These are phyloP conservation scores for Carassius gibelio DNA, from an alignment of 2,113 vertebrate genomes.

Conservation along the genomic window DNA sequence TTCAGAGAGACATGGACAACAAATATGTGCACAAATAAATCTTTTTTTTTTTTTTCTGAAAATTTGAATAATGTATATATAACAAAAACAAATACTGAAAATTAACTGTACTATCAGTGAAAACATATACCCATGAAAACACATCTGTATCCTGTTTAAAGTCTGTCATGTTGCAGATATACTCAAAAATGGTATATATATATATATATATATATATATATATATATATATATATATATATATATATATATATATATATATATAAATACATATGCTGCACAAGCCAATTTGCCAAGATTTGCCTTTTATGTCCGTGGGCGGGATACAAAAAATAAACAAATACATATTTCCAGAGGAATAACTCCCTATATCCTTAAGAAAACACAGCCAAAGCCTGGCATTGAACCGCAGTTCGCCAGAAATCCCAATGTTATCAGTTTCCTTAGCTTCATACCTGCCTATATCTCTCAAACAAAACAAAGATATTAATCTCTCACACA, in stretches of 20 bases:
- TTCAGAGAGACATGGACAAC: neutral
- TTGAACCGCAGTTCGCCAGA: neutral
- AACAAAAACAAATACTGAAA: too few relatives aligned
- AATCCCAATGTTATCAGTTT: constrained; percentile 5
- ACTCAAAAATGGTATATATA: neutral
- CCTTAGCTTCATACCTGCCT: neutral
- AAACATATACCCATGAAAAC: neutral
- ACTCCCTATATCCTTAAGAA: neutral
- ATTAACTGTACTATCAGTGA: too few relatives aligned
- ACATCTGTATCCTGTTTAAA: neutral
- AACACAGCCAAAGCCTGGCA: constrained; percentile 8
- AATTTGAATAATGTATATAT: too few relatives aligned
- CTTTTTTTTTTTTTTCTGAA: too few relatives aligned
- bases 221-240: too few relatives aligned
- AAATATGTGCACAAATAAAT: too few relatives aligned
- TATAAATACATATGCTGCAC: neutral
- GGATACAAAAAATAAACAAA: neutral
- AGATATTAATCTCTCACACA: neutral
- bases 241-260: neutral
- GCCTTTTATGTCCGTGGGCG: neutral
- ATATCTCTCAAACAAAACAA: constrained; percentile 18
- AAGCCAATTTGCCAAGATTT: constrained; percentile 5
- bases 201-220: too few relatives aligned
- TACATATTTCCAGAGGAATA: neutral
- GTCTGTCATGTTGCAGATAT: neutral